Percentiles rank a stretch among this genome's conserved stretches.
phyloP scores from a whole-genome alignment of 2,797 vertebrate genomes.

The Lacerta agilis region DNA sequence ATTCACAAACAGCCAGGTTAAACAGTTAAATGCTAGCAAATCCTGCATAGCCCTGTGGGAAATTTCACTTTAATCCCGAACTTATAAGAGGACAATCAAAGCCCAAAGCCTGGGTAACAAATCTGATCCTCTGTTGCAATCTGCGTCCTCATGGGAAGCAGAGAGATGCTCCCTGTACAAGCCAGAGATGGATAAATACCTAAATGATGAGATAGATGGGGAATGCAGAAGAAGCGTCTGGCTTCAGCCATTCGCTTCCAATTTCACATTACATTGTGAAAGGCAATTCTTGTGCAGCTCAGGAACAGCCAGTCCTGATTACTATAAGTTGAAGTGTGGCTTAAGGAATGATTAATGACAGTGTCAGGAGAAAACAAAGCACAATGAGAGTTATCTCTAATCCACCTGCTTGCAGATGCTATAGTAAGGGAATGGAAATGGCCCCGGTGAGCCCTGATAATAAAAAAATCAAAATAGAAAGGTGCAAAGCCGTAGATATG shows the following conservation, averaged over 20 bases:
- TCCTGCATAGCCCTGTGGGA: slow-evolving; percentile 99
- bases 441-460: slow-evolving; percentile 87
- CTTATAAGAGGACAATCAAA: slow-evolving; percentile 99
- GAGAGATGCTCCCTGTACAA: slow-evolving; percentile 92
- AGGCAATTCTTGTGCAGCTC: slow-evolving; percentile 98
- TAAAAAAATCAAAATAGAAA: slow-evolving; percentile 88
- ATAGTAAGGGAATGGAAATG: slow-evolving; percentile 91
- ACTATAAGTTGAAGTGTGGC: slow-evolving; percentile 99
- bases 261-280: slow-evolving; percentile 97
- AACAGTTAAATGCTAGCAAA: slow-evolving; percentile 99
- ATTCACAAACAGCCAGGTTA: slow-evolving; percentile 98
- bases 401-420: slow-evolving; percentile 97
- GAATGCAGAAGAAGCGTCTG: slow-evolving; percentile 95
- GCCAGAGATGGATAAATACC: slow-evolving; percentile 99
- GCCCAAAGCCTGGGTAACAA: slow-evolving; percentile 98
- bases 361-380: slow-evolving; percentile 98
- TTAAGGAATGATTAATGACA: slow-evolving; percentile 99
- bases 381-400: slow-evolving; percentile 97
- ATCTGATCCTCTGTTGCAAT: slow-evolving; percentile 99
- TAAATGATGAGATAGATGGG: slow-evolving; percentile 99
- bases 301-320: slow-evolving; percentile 98
- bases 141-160: slow-evolving; percentile 93
- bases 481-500: slow-evolving; percentile 85
- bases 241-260: slow-evolving; percentile 98
- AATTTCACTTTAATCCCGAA: slow-evolving; percentile 99